Base-by-base conservation (phyloP, 2,113 vertebrate genomes). In the Scatophagus argus region DNA sequence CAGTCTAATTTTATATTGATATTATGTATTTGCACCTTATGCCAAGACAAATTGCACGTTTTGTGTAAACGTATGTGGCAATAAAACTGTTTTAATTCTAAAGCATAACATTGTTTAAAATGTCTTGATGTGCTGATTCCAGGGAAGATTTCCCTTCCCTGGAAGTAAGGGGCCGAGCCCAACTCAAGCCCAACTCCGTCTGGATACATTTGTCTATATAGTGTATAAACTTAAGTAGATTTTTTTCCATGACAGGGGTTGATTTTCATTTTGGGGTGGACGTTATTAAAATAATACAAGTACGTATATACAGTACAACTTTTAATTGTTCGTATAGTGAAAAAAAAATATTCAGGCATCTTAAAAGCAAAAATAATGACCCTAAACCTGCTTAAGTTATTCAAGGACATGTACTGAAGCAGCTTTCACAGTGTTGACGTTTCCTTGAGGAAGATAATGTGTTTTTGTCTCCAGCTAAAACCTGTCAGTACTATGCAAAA, bases 391-490 rank as follows among this genome's bases (percentile, higher is more conserved):
- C 27, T 19, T 27, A n/a, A 49, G 38, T 41, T 44, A 36, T 63
- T 32, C 43, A 14, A 0, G 16, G 56, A 59, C 52, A 25, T 31
- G 27, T 12, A 25, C 41, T 54, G 47, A 63, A 39, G 49, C 38
- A 66, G 46, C 59, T 29, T 1, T 47, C 74, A 78, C 34, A 56
- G 16, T 65, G 51, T 29, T 74, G 43, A 66, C 52, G 8, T 82
- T 79, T 85, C 51, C 39, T 61, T 44, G 32, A 65, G 8, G 54
- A 70, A 25, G 21, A 66, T 41, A 49, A n/a, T 32, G 11, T 64
- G 39, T 71, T 79, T 62, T 58, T 32, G 51, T 64, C 21, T 61
- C 61, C n/a, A 67, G 52, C 61, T 60, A 29, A 67, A 56, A 60
- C 25, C 19, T 61, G 70, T 59, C 74, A 76, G 54, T 14, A 31